Evolutionary conservation across 2,797 vertebrate species (phyloP).

Genomic region (Echiichthys vipera): DNA sequence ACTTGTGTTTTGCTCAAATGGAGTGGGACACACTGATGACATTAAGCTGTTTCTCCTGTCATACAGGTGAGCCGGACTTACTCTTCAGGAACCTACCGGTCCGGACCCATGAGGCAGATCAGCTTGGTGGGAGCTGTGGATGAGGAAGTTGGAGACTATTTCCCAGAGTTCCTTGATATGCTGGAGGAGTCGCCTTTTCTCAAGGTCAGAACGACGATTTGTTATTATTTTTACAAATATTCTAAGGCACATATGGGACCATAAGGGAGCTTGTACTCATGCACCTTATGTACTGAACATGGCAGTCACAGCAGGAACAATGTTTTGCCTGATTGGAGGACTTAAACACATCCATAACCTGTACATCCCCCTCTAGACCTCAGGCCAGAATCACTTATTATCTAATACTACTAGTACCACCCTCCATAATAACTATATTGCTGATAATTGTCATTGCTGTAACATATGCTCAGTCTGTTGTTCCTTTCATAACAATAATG

Average conservation of each 20-base stretch:
- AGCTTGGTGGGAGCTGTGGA: constrained; percentile 98
- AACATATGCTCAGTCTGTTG: constrained; percentile 26
- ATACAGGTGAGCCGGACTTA: constrained; percentile 96
- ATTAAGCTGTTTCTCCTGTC: not conserved
- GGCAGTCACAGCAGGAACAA: not conserved
- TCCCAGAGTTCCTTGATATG: constrained; percentile 98
- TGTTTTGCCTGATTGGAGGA: constrained; percentile 4
- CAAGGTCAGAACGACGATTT: constrained; percentile 84
- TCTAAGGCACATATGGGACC: not conserved
- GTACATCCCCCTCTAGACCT: not conserved
- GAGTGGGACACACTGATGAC: not conserved
- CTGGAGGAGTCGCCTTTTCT: constrained; percentile 98
- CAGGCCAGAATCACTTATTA: not conserved
- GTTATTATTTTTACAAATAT: not conserved
- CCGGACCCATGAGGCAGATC: constrained; percentile 98
- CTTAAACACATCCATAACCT: not conserved
- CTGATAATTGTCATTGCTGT: not conserved
- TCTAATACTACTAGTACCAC: too few species aligned
- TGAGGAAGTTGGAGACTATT: constrained; percentile 98
- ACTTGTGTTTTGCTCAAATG: not conserved
- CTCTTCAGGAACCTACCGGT: constrained; percentile 96
- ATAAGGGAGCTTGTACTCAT: too few species aligned
- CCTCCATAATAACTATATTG: not conserved
- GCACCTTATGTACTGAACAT: not conserved
- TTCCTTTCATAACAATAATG: not conserved